Base-by-base conservation (phyloP, 2,113 vertebrate genomes). In the Hyperopisus bebe region DNA sequence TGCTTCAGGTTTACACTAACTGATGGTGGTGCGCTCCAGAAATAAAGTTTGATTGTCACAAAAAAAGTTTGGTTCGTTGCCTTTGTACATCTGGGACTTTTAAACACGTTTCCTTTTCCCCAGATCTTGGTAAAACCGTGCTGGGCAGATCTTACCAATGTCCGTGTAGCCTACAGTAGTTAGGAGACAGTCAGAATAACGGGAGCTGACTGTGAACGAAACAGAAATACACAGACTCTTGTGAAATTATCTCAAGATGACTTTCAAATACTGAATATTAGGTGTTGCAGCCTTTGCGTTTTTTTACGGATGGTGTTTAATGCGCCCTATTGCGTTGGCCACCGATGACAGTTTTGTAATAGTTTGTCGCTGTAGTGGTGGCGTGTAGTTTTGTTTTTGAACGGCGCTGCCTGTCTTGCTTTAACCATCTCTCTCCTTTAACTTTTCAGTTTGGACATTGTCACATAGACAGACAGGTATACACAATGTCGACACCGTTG, bases 381-480 rank as follows among this genome's bases (percentile, higher is more conserved):
- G 74, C 5, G 74, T 80, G 11, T 80, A 19, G 74, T 39, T 42
- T 80, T 77, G 70, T 77, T 39, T 47, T 62, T 85, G 42, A 58
- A 62, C 35, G 82, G 51, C 51, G n/a, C n/a, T 90, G 48, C 83
- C 50, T 94, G 89, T 94, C 70, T 93, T 95, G 89, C 94, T 91
- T 95, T 94, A 96, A 95, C 92, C 9, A 91, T 80, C 91, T 91
- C 92, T 95, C 93, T 91, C 93, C 46, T 96, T 95, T 94, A 89
- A 93, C 83, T 94, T 97, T 95, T 96, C 91, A 91, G 93, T 95
- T 94, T 96, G 94, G 94, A 94, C 93, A 94, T 92, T 96, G 91
- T 96, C 95, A 94, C 95, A 95, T 95, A 96, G 92, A 91, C 91
- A 96, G 95, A 96, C 95, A 94, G 95, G 94, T 93, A 89, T 91